Evolutionary conservation across 2,888 invertebrate genomes (phyloP).

Genomic region (Philaethria dido): DNA sequence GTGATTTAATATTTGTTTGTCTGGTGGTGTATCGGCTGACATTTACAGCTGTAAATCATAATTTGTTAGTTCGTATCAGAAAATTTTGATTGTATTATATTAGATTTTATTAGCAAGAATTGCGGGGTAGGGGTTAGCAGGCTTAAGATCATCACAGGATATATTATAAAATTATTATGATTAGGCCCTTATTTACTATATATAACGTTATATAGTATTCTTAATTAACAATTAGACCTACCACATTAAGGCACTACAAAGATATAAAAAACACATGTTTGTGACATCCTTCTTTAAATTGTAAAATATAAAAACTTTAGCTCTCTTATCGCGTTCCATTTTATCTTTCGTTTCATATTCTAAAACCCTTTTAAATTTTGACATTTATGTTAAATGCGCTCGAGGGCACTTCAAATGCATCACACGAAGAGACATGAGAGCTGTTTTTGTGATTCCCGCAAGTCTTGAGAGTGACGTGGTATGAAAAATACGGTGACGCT

Average conservation of each 20-base stretch:
- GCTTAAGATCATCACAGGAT: too few relatives aligned
- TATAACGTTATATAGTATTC: too few relatives aligned
- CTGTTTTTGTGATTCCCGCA: slow-evolving; percentile 32
- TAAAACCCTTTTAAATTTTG: slow-evolving; percentile 29
- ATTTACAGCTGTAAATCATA: background rate
- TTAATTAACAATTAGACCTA: background rate
- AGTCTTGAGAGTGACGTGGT: slow-evolving; percentile 41
- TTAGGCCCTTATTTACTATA: too few relatives aligned
- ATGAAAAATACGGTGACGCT: slow-evolving; percentile 71
- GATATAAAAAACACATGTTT: background rate
- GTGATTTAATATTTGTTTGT: slow-evolving; percentile 24
- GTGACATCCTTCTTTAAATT: background rate
- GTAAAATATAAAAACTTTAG: slow-evolving; percentile 10
- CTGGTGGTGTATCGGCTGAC: background rate
- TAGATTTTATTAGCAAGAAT: background rate
- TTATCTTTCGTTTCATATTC: slow-evolving; percentile 18
- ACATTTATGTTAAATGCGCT: slow-evolving; percentile 35
- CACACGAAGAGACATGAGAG: slow-evolving; percentile 47
- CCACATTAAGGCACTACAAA: background rate
- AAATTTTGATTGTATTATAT: background rate
- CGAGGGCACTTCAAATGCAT: slow-evolving; percentile 46
- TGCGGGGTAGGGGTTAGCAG: too few relatives aligned
- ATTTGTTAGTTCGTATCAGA: background rate
- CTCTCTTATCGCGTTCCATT: slow-evolving; percentile 3
- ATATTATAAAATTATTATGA: too few relatives aligned